phyloP scores from a whole-genome alignment of 2,113 vertebrate species.

The Sardina pilchardus region DNA sequence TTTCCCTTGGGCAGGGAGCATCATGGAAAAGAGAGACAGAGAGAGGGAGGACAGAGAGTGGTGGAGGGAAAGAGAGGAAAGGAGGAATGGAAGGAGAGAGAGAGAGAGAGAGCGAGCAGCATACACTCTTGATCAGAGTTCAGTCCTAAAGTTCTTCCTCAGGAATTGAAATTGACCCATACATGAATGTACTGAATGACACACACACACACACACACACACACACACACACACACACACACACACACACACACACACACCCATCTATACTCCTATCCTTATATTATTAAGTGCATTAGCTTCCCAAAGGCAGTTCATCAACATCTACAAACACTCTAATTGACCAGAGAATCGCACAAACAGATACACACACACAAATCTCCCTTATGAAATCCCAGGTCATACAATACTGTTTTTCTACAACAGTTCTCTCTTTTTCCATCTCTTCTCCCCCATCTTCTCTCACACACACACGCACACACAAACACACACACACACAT shows the following conservation, averaged over 20 bases:
- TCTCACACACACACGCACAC: not conserved
- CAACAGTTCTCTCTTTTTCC: not conserved
- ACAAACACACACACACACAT: not conserved
- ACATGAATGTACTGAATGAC: not conserved
- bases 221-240: not conserved
- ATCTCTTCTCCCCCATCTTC: not conserved
- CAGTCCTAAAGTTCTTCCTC: not conserved
- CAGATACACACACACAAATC: not conserved
- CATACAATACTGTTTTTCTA: not conserved
- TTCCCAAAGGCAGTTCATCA: slow-evolving; percentile 15
- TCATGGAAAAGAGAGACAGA: slow-evolving; percentile 32
- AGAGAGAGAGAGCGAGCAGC: slow-evolving; percentile 19
- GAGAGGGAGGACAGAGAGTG: slow-evolving; percentile 63
- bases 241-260: not conserved
- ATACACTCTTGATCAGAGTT: not conserved
- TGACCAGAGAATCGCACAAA: not conserved
- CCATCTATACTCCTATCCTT: not conserved
- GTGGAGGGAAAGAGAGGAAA: slow-evolving; percentile 56
- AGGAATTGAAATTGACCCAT: not conserved
- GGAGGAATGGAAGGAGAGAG: slow-evolving; percentile 34
- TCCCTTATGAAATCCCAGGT: not conserved
- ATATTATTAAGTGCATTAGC: slow-evolving; percentile 12
- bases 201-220: not conserved
- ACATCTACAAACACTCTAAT: not conserved
- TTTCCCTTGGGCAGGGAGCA: not conserved